Percentiles rank a stretch among this genome's conserved stretches.
These are phyloP conservation scores for Ridgeia piscesae DNA, from an alignment of 1,140 invertebrate genomes.

Conservation along the genomic window DNA sequence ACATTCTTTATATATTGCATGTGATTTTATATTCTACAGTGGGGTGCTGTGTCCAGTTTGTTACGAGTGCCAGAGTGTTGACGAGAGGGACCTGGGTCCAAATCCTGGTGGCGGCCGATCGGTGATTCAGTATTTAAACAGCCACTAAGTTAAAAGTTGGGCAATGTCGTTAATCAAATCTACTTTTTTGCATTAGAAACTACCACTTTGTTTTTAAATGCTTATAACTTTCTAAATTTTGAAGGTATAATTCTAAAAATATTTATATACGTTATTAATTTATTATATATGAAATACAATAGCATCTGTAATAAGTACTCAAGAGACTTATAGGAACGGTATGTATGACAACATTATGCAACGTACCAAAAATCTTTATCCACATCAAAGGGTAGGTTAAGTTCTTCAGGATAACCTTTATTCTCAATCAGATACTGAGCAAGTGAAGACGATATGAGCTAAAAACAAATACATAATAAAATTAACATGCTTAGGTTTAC, in stretches of 20 bases:
- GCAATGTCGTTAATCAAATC: too few relatives aligned
- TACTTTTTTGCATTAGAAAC: too few relatives aligned
- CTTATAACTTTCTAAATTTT: too few relatives aligned
- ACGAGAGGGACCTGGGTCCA: too few relatives aligned
- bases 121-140: too few relatives aligned
- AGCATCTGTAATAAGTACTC: neutral
- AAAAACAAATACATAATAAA: neutral
- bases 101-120: too few relatives aligned
- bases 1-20: neutral
- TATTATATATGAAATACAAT: neutral
- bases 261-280: too few relatives aligned
- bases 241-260: too few relatives aligned
- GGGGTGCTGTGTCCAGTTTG: too few relatives aligned
- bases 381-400: neutral
- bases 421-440: neutral
- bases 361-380: slow-evolving; percentile 15
- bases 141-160: too few relatives aligned
- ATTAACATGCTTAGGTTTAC: neutral
- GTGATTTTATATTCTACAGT: neutral
- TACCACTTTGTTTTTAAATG: slow-evolving; percentile 7
- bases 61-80: too few relatives aligned
- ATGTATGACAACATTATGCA: neutral
- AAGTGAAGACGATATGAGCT: neutral
- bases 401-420: slow-evolving; percentile 8
- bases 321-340: neutral